Evolutionary conservation across 1,140 invertebrate species (phyloP).

Genomic region (Monochamus saltuarius): DNA sequence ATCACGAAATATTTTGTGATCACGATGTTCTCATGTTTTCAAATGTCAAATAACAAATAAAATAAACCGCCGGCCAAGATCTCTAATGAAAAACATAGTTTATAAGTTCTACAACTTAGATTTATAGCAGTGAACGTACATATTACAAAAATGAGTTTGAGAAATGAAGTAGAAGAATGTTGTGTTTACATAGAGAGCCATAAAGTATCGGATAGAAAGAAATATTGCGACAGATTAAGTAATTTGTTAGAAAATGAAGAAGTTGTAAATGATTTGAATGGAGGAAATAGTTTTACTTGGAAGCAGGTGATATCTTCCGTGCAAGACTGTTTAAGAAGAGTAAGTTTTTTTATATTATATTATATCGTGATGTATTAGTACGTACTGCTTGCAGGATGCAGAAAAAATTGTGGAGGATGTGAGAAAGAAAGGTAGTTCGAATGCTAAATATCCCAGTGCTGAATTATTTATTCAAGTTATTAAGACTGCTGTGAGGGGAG

Average conservation of each 20-base stretch:
- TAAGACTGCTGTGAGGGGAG: conserved; percentile 22
- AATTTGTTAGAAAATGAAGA: conserved; percentile 24
- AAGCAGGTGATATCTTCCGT: conserved; percentile 21
- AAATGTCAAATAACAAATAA: too few species aligned
- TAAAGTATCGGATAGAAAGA: conserved; percentile 32
- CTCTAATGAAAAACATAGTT: too few species aligned
- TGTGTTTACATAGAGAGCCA: conserved; percentile 23
- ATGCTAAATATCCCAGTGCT: conserved; percentile 1
- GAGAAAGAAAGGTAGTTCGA: conserved; percentile 28
- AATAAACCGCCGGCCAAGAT: too few species aligned
- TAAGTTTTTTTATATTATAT: conserved; percentile 11
- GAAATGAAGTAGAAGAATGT: conserved; percentile 22
- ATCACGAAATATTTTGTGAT: too few species aligned
- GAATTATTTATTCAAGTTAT: conserved; percentile 26
- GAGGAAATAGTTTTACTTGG: conserved; percentile 26
- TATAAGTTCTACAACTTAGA: too few species aligned
- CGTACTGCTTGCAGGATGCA: conserved; percentile 27
- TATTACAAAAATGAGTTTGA: conserved; percentile 19
- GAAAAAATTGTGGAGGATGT: conserved; percentile 24
- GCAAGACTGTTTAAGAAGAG: conserved; percentile 33
- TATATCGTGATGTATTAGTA: neutral
- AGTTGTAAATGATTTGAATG: conserved; percentile 21
- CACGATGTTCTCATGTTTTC: too few species aligned
- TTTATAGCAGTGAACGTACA: too few species aligned
- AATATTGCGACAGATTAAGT: conserved; percentile 25